Evolutionary conservation across 2,113 vertebrate genomes (phyloP).

Genomic region (Trematomus loennbergii): DNA sequence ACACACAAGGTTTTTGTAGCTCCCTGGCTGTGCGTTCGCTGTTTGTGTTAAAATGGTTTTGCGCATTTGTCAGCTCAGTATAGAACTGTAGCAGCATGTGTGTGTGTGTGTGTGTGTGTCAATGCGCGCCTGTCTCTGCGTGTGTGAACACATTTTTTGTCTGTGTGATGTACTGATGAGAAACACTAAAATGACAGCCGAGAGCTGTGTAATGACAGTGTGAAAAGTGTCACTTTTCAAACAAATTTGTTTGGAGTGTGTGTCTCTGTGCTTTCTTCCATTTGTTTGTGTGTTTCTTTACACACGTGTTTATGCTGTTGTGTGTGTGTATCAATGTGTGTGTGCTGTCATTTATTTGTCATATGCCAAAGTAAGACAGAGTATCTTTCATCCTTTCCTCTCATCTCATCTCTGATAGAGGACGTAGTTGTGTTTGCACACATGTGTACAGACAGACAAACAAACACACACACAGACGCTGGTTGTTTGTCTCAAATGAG

Average conservation of each 20-base stretch:
- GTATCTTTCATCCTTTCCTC: conserved; percentile 72
- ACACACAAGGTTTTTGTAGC: conserved; percentile 56
- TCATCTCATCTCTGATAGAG: conserved; percentile 70
- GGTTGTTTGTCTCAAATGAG: conserved; percentile 73
- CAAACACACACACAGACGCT: conserved; percentile 17
- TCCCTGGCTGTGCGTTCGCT: conserved; percentile 54
- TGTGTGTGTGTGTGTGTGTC: conserved; percentile 3
- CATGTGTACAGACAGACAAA: conserved; percentile 19
- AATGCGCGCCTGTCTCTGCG: conserved; percentile 12
- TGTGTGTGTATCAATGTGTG: conserved; percentile 33
- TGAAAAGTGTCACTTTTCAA: conserved; percentile 80
- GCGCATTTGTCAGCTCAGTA: conserved; percentile 51
- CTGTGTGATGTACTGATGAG: conserved; percentile 77
- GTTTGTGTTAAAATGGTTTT: conserved; percentile 64
- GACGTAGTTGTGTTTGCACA: conserved; percentile 33
- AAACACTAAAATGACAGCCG: conserved; percentile 73
- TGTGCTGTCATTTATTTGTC: conserved; percentile 70
- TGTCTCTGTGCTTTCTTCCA: conserved; percentile 9
- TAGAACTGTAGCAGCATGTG: conserved; percentile 16
- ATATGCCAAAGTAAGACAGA: conserved; percentile 74
- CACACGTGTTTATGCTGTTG: conserved; percentile 11
- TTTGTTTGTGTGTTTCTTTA: conserved; percentile 10
- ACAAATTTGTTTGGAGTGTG: conserved; percentile 65
- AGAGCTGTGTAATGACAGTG: conserved; percentile 76
- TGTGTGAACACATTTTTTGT: conserved; percentile 58